A percentile compares a stretch with the other conserved stretches of the same genome.
phyloP scores from a whole-genome alignment of 2,797 vertebrate species.

The Hippopotamyrus pictus region DNA sequence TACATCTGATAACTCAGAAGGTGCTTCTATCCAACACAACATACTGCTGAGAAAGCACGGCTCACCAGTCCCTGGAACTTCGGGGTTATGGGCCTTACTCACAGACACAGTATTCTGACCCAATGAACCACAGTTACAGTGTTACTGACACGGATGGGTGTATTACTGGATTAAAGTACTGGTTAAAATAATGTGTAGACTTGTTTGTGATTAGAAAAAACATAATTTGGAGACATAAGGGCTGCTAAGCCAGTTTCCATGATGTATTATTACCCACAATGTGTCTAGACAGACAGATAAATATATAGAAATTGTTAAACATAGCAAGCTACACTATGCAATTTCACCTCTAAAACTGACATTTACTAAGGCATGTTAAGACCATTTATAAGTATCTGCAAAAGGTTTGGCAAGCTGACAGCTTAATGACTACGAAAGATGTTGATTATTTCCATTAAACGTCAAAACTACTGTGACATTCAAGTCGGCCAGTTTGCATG shows the following conservation, averaged over 20 bases:
- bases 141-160: background rate
- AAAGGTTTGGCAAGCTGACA: background rate
- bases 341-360: background rate
- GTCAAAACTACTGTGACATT: background rate
- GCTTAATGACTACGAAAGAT: background rate
- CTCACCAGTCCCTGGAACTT: background rate
- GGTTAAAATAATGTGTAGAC: background rate
- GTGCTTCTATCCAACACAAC: background rate
- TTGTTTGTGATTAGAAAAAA: background rate
- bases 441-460: background rate
- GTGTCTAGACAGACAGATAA: background rate
- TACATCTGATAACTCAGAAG: background rate
- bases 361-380: background rate
- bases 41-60: background rate
- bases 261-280: background rate
- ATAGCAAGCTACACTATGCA: background rate
- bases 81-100: background rate
- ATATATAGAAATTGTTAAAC: background rate
- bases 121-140: background rate
- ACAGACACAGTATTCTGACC: background rate
- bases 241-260: background rate
- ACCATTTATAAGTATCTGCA: background rate
- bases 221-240: background rate
- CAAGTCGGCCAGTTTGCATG: background rate
- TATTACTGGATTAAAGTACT: background rate